Base-by-base conservation (phyloP, 2,797 vertebrate genomes). In the Anguilla pacifica region DNA sequence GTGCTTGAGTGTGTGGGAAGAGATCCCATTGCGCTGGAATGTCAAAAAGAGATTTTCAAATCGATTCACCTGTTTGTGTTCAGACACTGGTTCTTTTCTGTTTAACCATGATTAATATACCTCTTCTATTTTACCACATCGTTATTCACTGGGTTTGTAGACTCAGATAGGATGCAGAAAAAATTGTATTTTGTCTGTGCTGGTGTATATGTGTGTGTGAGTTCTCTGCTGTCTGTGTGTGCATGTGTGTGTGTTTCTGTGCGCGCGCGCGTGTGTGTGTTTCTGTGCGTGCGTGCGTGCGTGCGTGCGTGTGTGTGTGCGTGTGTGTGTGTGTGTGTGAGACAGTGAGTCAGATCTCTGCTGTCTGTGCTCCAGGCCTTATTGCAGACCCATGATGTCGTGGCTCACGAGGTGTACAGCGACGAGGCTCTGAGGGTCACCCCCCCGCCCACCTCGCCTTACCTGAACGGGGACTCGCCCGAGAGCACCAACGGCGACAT, bases 381-480 rank as follows among this genome's bases (percentile, higher is more conserved):
- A 94, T 98, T 99, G 94, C 98, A 99, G 94, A 99, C 98, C 92
- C 99, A 99, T 22, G 99, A 99, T 88, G 99, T 99, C 88, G 99
- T 99, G 95, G 98, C 99, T 88, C 99, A 99, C 92, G 99, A 99
- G 96, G 99, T 99, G 91, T 99, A 99, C 97, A 99, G 98, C 91
- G 99, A 99, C 88, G 99, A 99, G 89, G 99, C 99, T 0, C 91
- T 99, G 94, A 97, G 99, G 94, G 99, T 99, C 86, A 99, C 99
- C 0, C 99, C 98, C 53, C 98, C 99, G 3, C 98, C 99, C 91
- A 99, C 98, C 5, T 99, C 98, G 46, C 99, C 99, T 0, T 99
- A 99, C 93, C 95, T 99, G 92, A 99, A 99, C 91, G 99, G 98
- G 90, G 99, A 99, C 89, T 99, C 99, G 86, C 99, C 99, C 0